Evolutionary conservation across 2,888 invertebrate genomes (phyloP).

Genomic region (Ganaspis brasiliensis): DNA sequence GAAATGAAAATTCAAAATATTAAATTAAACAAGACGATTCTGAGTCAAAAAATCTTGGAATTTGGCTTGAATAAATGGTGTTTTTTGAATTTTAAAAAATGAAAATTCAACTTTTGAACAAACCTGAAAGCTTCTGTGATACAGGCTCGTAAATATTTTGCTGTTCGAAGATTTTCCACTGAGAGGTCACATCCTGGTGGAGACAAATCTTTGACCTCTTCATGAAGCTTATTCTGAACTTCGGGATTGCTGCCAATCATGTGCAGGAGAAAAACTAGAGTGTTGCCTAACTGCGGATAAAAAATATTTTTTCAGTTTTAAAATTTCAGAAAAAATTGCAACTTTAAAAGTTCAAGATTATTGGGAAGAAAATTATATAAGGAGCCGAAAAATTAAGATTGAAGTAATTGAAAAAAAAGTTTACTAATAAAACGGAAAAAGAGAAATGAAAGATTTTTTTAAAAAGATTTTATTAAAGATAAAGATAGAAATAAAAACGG

Average conservation of each 20-base stretch:
- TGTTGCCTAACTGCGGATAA: conserved; percentile 87
- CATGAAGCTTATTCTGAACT: conserved; percentile 85
- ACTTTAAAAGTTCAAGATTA: too few relatives aligned
- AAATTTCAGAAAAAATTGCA: background rate
- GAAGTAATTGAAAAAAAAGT: too few relatives aligned
- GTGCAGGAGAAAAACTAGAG: conserved; percentile 89
- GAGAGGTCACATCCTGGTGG: conserved; percentile 83
- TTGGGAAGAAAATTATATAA: too few relatives aligned
- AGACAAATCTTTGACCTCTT: conserved; percentile 83
- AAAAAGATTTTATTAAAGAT: too few relatives aligned
- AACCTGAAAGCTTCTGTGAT: conserved; percentile 88
- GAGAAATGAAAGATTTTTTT: too few relatives aligned
- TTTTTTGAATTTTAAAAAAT: conserved; percentile 15
- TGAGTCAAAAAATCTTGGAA: too few relatives aligned
- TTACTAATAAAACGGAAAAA: too few relatives aligned
- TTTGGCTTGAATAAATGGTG: too few relatives aligned
- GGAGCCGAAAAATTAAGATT: too few relatives aligned
- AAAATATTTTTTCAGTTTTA: background rate
- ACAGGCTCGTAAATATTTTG: conserved; percentile 90
- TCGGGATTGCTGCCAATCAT: conserved; percentile 86
- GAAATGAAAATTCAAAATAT: too few relatives aligned
- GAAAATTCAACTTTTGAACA: background rate
- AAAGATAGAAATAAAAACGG: too few relatives aligned
- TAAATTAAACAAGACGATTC: too few relatives aligned
- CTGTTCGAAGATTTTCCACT: conserved; percentile 84